These are phyloP conservation scores for Pseudochaenichthys georgianus DNA, from an alignment of 2,797 vertebrate species.

Conservation along the genomic window DNA sequence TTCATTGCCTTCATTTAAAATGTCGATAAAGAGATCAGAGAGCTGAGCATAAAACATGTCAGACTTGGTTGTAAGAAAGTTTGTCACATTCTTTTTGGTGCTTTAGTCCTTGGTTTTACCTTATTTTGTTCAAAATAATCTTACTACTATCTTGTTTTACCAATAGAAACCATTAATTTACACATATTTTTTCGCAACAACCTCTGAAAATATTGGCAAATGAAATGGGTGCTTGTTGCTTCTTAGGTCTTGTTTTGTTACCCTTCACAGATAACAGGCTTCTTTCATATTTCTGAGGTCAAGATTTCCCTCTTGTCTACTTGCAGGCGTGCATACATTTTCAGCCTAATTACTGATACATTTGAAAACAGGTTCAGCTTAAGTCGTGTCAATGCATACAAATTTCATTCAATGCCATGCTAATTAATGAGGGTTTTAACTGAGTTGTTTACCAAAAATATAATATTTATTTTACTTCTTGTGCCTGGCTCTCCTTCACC, in stretches of 20 bases:
- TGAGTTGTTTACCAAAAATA: slow-evolving; percentile 28
- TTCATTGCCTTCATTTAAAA: slow-evolving; percentile 26
- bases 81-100: background rate
- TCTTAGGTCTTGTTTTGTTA: background rate
- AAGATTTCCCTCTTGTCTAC: background rate
- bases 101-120: background rate
- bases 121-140: slow-evolving; percentile 5
- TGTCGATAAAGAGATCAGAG: slow-evolving; percentile 27
- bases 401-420: background rate
- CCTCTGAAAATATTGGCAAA: background rate
- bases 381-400: background rate
- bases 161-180: slow-evolving; percentile 1
- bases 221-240: background rate
- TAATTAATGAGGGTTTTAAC: background rate
- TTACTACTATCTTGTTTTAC: background rate
- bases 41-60: slow-evolving; percentile 14
- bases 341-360: slow-evolving; percentile 8
- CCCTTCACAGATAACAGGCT: background rate
- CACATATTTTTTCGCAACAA: background rate
- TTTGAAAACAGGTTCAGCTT: slow-evolving; percentile 17
- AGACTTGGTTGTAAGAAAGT: background rate
- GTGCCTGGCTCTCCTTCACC: slow-evolving; percentile 34
- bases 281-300: slow-evolving; percentile 1
- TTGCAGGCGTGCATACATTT: background rate
- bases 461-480: slow-evolving; percentile 16